Evolutionary conservation across 2,113 vertebrate genomes (phyloP), one percentile per base, ranked within the genome.

Genomic region (Chrysochloris asiatica): DNA sequence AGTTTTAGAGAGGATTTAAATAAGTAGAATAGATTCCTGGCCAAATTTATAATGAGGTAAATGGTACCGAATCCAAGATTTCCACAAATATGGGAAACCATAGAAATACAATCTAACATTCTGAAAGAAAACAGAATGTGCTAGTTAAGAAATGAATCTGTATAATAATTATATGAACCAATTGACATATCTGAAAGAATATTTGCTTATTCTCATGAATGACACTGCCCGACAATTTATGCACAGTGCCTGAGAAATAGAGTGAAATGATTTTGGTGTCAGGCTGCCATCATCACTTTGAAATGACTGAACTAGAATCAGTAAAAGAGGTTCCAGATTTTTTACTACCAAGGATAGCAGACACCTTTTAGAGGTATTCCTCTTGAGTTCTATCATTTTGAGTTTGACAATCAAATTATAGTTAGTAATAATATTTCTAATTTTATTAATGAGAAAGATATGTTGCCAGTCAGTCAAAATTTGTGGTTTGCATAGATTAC

Each of bases 271-370:
- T 59, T 85, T 88, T 41, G 33, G n/a, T 19, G 69, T 50, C 41
- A 21, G 48, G 73, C 36, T 88, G 36, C 48, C 73, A 41, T 19
- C 26, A 50, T 43, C 38, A 65, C 47, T 82, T 85, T 67, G 71
- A 91, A 52, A 81, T 63, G 24, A 67, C 1, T 33, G 45, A 82
- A 48, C 71, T 92, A 82, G 82, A 91, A 82, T 77, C 7, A 85
- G 50, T 9, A 59, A 78, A 71, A 41, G 28, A 24, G 48, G 38
- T 47, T 83, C 47, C 38, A 10, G 38, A 72, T 26, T 30, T 92
- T 76, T 69, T 48, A 54, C 56, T 36, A 17, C 43, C 38, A 28
- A 90, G 50, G 14, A 54, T 33, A 63, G 61, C 61, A 41, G 59
- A 69, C 33, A 71, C 21, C 11, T 89, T 77, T 63, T 33, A 54